Evolutionary conservation across 2,888 invertebrate genomes (phyloP).

Genomic region (Epistrophella euchroma): DNA sequence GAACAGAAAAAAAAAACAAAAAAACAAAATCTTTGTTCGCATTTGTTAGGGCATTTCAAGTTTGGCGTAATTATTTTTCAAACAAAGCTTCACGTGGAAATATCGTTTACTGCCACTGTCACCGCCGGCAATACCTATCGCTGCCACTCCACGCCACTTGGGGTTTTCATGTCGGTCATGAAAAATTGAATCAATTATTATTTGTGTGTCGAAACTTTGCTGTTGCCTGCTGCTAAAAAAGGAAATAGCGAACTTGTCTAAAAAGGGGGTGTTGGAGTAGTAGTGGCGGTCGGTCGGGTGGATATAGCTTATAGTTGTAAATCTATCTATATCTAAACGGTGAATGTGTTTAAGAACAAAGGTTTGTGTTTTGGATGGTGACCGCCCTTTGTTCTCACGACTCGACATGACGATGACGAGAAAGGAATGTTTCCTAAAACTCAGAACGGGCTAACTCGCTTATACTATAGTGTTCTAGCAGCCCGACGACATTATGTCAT

Average conservation of each 20-base stretch:
- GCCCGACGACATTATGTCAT: slow-evolving; percentile 45
- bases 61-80: slow-evolving; percentile 68
- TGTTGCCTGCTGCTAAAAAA: slow-evolving; percentile 43
- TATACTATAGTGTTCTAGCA: not conserved
- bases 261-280: slow-evolving; percentile 27
- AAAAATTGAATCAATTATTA: slow-evolving; percentile 73
- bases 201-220: slow-evolving; percentile 69
- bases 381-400: slow-evolving; percentile 60
- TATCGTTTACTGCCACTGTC: slow-evolving; percentile 3
- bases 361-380: slow-evolving; percentile 36
- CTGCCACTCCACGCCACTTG: slow-evolving; percentile 34
- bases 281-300: not conserved
- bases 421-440: slow-evolving; percentile 48
- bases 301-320: slow-evolving; percentile 8
- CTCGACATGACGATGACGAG: slow-evolving; percentile 10
- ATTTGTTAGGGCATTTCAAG: slow-evolving; percentile 72
- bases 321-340: slow-evolving; percentile 21
- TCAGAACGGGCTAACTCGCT: slow-evolving; percentile 12
- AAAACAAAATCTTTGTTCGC: slow-evolving; percentile 49
- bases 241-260: slow-evolving; percentile 56
- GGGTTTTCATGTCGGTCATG: slow-evolving; percentile 72
- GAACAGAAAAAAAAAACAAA: slow-evolving; percentile 1
- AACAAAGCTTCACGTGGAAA: slow-evolving; percentile 64
- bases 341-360: slow-evolving; percentile 49
- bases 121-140: not conserved